phyloP scores from a whole-genome alignment of 1,140 invertebrate species.

The Camponotus vicinus region DNA sequence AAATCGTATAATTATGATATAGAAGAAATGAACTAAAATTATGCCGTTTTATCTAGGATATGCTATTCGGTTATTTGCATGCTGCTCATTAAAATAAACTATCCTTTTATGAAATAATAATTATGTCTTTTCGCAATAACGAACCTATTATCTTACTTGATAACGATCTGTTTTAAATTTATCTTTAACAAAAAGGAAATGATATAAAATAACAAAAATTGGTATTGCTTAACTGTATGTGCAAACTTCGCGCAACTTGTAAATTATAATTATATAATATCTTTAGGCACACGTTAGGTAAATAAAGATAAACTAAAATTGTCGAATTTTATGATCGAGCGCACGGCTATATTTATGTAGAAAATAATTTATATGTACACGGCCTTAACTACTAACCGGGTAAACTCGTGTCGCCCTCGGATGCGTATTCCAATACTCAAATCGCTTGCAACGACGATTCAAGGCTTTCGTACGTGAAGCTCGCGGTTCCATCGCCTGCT shows the following conservation, averaged over 20 bases:
- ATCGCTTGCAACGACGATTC: neutral
- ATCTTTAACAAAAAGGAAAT: neutral
- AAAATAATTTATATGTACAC: conserved; percentile 10
- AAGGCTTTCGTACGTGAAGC: neutral
- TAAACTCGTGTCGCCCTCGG: no score
- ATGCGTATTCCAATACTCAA: no score
- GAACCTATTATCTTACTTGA: neutral
- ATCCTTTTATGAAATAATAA: no score
- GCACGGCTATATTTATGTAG: neutral
- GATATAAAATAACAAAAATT: no score
- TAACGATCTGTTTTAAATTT: neutral
- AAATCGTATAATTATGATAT: no score
- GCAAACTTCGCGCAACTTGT: neutral
- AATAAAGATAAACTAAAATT: neutral
- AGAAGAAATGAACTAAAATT: no score
- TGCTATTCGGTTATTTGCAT: no score
- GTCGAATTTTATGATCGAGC: neutral
- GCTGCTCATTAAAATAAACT: no score
- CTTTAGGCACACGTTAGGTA: neutral
- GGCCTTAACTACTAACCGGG: no score
- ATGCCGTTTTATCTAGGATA: no score
- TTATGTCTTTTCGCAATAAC: no score
- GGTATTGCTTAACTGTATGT: neutral
- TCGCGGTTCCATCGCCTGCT: no score
- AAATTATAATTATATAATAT: conserved; percentile 10